Percentiles rank a stretch among this genome's conserved stretches.
Evolutionary conservation across 2,797 vertebrate species (phyloP).

Genomic region (Sebastes umbrosus): DNA sequence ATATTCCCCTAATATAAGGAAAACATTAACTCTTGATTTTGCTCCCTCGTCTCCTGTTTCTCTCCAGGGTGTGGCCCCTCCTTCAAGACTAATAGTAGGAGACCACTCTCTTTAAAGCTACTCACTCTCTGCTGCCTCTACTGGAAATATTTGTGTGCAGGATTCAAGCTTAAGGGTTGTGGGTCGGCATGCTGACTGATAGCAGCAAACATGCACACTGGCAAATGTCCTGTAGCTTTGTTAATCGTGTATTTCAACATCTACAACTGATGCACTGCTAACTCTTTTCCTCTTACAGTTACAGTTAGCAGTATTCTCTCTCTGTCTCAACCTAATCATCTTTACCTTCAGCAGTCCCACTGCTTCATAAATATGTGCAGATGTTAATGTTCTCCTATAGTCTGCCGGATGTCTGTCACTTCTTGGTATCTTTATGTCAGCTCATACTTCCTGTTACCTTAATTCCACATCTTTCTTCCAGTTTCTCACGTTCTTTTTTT

Average conservation of each 20-base stretch:
- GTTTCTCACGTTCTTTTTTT: background rate
- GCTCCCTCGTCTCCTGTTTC: slow-evolving; percentile 57
- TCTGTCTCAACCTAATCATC: background rate
- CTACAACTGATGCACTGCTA: background rate
- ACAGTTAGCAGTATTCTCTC: background rate
- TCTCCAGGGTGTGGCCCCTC: slow-evolving; percentile 84
- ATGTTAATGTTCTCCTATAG: slow-evolving; percentile 1
- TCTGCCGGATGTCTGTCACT: slow-evolving; percentile 49
- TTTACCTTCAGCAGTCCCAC: background rate
- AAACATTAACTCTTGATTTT: slow-evolving; percentile 17
- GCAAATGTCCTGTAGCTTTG: slow-evolving; percentile 28
- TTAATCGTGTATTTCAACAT: slow-evolving; percentile 3
- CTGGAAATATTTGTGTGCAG: slow-evolving; percentile 64
- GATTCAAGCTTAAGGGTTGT: slow-evolving; percentile 31
- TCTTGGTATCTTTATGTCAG: slow-evolving; percentile 21
- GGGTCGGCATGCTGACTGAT: slow-evolving; percentile 43
- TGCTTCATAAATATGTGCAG: slow-evolving; percentile 13
- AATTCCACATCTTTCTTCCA: slow-evolving; percentile 14
- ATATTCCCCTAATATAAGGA: background rate
- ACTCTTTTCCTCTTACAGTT: slow-evolving; percentile 5
- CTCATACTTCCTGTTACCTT: slow-evolving; percentile 13
- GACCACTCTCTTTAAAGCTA: slow-evolving; percentile 88
- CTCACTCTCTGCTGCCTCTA: slow-evolving; percentile 81
- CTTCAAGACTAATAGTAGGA: slow-evolving; percentile 96
- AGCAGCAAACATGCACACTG: slow-evolving; percentile 6